Base-by-base conservation (phyloP, 2,113 vertebrate species). In the Capreolus pygargus region DNA sequence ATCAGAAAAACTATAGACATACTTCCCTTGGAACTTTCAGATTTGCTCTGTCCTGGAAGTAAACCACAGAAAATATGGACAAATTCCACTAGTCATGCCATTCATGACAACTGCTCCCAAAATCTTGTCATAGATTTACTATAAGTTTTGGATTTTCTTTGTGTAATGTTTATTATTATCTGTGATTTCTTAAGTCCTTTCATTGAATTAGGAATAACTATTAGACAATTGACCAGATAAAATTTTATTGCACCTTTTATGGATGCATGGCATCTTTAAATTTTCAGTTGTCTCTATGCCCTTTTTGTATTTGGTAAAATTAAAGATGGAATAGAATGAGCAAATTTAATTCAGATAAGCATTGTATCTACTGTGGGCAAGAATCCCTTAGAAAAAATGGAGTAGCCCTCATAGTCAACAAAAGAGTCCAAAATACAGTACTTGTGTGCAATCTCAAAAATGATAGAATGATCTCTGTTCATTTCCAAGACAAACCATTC, bases 401-500 rank as follows among this genome's bases (percentile, higher is more conserved):
- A 70, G n/a, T 36, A 36, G 64, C 17, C n/a, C 64, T 70, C 64
- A 70, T 36, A 21, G n/a, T 36, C n/a, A 70, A 21, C 17, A 70
- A 64, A 58, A 61, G n/a, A 70, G 33, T 11, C 64, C 17, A 70
- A 70, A 70, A 21, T 70, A n/a, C n/a, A 36, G n/a, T 70, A 36
- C 19, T 70, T 21, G 9, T 8, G 64, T 70, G n/a, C 17, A 70
- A 36, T 70, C 64, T 36, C 64, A 70, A 36, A 70, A 36, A 70
- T 36, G 17, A 36, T 19, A 70, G n/a, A 70, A 70, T n/a, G 21
- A 19, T 70, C 36, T 70, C 64, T 36, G 2, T 70, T 36, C 17
- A 0, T 70, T 36, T 19, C 9, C n/a, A 36, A 21, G n/a, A 9
- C 9, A 70, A 70, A 70, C 64, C 64, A 36, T 70, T 70, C 17